Evolutionary conservation across 1,140 invertebrate species (phyloP).

Genomic region (Hyphantria cunea): DNA sequence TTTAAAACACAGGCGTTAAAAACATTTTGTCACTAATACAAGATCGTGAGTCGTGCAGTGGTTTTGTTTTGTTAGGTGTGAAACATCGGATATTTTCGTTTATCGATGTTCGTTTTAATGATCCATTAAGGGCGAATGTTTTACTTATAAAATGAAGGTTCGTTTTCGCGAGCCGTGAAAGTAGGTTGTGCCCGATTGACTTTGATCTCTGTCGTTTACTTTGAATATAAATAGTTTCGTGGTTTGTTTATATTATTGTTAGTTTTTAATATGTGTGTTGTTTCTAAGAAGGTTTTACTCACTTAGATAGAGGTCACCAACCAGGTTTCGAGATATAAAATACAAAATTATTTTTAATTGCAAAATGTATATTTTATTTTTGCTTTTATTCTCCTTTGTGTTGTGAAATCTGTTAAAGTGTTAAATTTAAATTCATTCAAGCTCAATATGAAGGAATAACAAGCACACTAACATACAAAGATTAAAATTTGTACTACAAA

Average conservation of each 20-base stretch:
- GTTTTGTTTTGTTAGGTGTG: conserved; percentile 39
- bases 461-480: too few relatives aligned
- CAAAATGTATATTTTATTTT: too few relatives aligned
- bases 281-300: too few relatives aligned
- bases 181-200: neutral
- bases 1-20: conserved; percentile 53
- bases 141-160: conserved; percentile 13
- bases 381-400: too few relatives aligned
- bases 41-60: conserved; percentile 48
- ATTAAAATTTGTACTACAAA: too few relatives aligned
- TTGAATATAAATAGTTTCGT: conserved; percentile 1
- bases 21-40: conserved; percentile 69
- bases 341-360: too few relatives aligned
- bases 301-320: too few relatives aligned
- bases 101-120: conserved; percentile 28
- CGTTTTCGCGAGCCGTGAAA: conserved; percentile 1
- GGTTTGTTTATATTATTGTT: conserved; percentile 3
- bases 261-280: neutral
- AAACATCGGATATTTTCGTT: conserved; percentile 21
- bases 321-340: too few relatives aligned
- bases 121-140: conserved; percentile 23
- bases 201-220: neutral
- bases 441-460: too few relatives aligned
- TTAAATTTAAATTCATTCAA: too few relatives aligned
- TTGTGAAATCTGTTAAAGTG: too few relatives aligned